Evolutionary conservation across 2,888 invertebrate species (phyloP), one percentile per base, ranked within the genome.

Genomic region (Drosophila siamana): DNA sequence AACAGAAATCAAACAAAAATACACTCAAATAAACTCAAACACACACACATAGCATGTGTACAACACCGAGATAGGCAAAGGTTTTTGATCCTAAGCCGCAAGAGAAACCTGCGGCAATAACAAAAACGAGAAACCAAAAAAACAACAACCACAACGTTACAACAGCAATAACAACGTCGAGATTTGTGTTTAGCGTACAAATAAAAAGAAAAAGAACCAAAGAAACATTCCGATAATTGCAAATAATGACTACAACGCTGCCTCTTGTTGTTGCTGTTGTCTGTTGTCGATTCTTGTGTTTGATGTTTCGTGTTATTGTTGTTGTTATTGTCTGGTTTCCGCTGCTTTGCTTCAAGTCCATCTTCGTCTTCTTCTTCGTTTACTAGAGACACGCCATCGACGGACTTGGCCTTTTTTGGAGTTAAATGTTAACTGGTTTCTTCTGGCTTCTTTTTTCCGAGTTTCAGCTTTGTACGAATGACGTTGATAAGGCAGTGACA

Each of bases 201-300:
- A 79, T 56, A 81, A 74, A 78, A 65, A 57, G 69, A 73, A 87
- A 79, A 71, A 75, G 69, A 73, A 73, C 73, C 56, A 84, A 84
- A 79, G 87, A 70, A 66, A 78, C 84, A 86, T 80, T 77, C 86
- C 86, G 81, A 85, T 85, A 85, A 85, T 85, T 85, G 85, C 89
- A 86, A 85, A 85, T 88, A 85, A 85, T 87, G 87, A 86, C 77
- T 75, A 78, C 61, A 74, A 67, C 69, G 69, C 75, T 69, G 69
- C 56, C 77, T 64, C 69, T 65, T 56, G 65, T 77, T 63, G 56
- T 66, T 51, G 13, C 4, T 24, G 24, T 24, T 22, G 2, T 4
- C 2, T 22, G 22, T 60, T 59, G 40, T 41, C 55, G 60, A 11
- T 40, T 33, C 4, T 33, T 33, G 33, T 33, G 11, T 11, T 59